These are phyloP conservation scores for Gallinago stenura DNA, from an alignment of 2,797 vertebrate species.

Conservation along the genomic window DNA sequence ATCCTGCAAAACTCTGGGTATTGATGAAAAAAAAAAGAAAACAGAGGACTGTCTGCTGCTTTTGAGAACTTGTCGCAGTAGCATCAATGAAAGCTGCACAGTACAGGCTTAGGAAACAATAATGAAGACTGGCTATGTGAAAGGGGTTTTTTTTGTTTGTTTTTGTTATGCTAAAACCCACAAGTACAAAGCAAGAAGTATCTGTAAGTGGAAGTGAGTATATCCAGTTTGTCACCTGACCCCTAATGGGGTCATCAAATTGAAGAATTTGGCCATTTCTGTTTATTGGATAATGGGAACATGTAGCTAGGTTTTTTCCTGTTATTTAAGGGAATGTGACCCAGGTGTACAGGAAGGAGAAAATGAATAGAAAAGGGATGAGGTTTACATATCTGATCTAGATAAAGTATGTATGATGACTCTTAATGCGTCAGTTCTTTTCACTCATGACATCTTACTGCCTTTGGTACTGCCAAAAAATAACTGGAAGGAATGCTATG, in stretches of 20 bases:
- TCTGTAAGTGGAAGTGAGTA: neutral
- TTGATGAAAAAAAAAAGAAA: neutral
- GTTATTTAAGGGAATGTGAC: slow-evolving; percentile 15
- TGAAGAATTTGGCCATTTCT: slow-evolving; percentile 20
- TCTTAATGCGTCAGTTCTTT: neutral
- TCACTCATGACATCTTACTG: neutral
- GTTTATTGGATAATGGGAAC: slow-evolving; percentile 3
- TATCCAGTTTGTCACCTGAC: neutral
- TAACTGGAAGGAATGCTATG: neutral
- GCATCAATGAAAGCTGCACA: neutral
- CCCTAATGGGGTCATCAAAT: neutral
- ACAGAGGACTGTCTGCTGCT: neutral
- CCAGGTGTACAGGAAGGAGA: slow-evolving; percentile 33
- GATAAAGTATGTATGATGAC: neutral
- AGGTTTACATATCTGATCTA: slow-evolving; percentile 9
- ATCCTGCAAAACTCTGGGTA: neutral
- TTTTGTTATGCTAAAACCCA: neutral
- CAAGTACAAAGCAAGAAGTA: neutral
- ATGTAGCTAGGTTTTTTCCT: neutral
- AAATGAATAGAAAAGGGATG: neutral
- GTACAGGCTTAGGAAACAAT: neutral
- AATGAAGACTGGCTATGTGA: neutral
- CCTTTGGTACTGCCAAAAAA: neutral
- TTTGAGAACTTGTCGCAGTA: neutral
- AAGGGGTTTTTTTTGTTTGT: neutral